phyloP scores from a whole-genome alignment of 2,888 invertebrate genomes.

The Cactoblastis cactorum region DNA sequence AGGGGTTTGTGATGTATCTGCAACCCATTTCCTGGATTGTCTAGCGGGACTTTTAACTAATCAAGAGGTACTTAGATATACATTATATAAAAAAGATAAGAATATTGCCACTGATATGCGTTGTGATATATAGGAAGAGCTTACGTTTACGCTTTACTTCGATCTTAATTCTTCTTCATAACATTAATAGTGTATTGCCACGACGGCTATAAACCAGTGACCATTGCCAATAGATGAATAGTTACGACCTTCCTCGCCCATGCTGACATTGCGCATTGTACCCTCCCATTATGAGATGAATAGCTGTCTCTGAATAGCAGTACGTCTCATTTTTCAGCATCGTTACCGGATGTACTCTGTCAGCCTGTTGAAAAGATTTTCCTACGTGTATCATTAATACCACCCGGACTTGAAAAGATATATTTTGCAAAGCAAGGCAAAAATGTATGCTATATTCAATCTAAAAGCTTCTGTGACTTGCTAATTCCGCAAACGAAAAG shows the following conservation, averaged over 20 bases:
- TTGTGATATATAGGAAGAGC: no score
- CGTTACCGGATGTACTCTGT: slow-evolving; percentile 39
- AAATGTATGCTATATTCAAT: slow-evolving; percentile 13
- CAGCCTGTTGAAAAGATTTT: slow-evolving; percentile 33
- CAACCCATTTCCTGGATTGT: no score
- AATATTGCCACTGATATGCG: no score
- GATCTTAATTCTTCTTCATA: slow-evolving; percentile 21
- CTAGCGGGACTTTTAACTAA: no score
- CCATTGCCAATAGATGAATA: slow-evolving; percentile 57
- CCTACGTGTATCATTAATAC: slow-evolving; percentile 29
- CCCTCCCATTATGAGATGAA: slow-evolving; percentile 52
- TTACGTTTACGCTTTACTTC: no score
- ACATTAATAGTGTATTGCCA: slow-evolving; percentile 29
- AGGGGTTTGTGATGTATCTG: no score
- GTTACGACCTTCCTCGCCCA: slow-evolving; percentile 67
- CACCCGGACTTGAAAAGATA: slow-evolving; percentile 21
- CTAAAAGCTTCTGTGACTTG: slow-evolving; percentile 21
- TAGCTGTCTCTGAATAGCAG: slow-evolving; percentile 50
- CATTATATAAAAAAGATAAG: no score
- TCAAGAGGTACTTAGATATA: no score
- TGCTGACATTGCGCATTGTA: slow-evolving; percentile 66
- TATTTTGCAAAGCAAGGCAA: slow-evolving; percentile 17
- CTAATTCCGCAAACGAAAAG: slow-evolving; percentile 14
- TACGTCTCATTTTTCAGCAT: slow-evolving; percentile 52
- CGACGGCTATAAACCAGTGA: slow-evolving; percentile 40